phyloP scores from a whole-genome alignment of 2,888 invertebrate genomes.

The Agrochola lota region DNA sequence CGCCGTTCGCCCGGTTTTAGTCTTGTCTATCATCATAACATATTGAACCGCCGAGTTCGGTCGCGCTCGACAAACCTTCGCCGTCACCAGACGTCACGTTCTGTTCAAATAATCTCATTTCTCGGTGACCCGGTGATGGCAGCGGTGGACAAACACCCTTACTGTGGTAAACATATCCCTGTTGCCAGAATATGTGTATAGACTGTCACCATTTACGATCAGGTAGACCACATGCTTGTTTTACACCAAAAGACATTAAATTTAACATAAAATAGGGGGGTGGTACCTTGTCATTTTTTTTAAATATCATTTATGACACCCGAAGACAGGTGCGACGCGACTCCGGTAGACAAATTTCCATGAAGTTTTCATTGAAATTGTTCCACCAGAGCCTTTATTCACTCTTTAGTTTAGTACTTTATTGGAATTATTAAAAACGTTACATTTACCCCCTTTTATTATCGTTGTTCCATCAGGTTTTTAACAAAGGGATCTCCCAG shows the following conservation, averaged over 20 bases:
- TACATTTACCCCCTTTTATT: conserved; percentile 22
- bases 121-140: too few relatives aligned
- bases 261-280: not conserved
- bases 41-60: too few relatives aligned
- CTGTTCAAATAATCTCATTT: too few relatives aligned
- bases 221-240: not conserved
- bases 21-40: too few relatives aligned
- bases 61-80: too few relatives aligned
- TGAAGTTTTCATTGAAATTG: too few relatives aligned
- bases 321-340: too few relatives aligned
- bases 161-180: too few relatives aligned
- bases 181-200: not conserved
- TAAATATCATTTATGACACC: not conserved
- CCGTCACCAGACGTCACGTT: too few relatives aligned
- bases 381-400: not conserved
- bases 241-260: not conserved
- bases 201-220: not conserved
- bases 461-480: conserved; percentile 26
- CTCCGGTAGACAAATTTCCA: too few relatives aligned
- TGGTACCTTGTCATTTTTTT: not conserved
- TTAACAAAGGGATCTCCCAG: conserved; percentile 40
- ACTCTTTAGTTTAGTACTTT: conserved; percentile 1
- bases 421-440: conserved; percentile 30
- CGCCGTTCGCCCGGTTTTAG: too few relatives aligned
- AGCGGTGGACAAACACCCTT: too few relatives aligned